phyloP scores from a whole-genome alignment of 2,888 invertebrate species.

The Euclidia mi region DNA sequence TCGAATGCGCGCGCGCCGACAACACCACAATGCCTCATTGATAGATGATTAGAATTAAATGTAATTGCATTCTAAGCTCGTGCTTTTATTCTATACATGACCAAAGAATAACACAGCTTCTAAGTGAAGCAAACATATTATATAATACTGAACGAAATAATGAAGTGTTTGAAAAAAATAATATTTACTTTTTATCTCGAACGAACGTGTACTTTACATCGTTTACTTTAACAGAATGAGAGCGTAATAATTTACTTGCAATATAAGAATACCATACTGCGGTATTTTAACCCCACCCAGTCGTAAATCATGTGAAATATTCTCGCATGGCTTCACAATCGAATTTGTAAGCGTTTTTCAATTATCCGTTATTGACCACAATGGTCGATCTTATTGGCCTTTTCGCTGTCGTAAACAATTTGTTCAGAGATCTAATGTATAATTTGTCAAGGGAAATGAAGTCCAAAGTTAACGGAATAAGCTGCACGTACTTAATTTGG shows the following conservation, averaged over 20 bases:
- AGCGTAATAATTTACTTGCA: constrained; percentile 62
- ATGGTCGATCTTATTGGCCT: constrained; percentile 82
- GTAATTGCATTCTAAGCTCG: constrained; percentile 56
- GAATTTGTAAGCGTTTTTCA: constrained; percentile 88
- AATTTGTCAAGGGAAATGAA: constrained; percentile 55
- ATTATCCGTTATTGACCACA: constrained; percentile 88
- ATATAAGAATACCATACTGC: constrained; percentile 61
- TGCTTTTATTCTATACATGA: constrained; percentile 15
- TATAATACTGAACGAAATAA: background rate
- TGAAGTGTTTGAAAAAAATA: constrained; percentile 11
- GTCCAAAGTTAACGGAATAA: constrained; percentile 54
- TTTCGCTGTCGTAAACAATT: constrained; percentile 82
- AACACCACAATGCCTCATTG: constrained; percentile 68
- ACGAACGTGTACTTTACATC: constrained; percentile 37
- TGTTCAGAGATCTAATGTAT: constrained; percentile 63
- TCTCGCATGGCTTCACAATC: constrained; percentile 82
- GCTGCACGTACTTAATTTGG: constrained; percentile 38
- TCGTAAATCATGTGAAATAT: constrained; percentile 83
- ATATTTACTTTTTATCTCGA: constrained; percentile 26
- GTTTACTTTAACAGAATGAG: constrained; percentile 44
- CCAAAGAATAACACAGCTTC: background rate
- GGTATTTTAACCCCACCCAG: constrained; percentile 71
- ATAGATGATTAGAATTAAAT: constrained; percentile 71
- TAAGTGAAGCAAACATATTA: background rate
- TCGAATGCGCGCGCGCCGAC: constrained; percentile 68